phyloP scores from a whole-genome alignment of 2,888 invertebrate species.

The Scelioninae gen. 2 region DNA sequence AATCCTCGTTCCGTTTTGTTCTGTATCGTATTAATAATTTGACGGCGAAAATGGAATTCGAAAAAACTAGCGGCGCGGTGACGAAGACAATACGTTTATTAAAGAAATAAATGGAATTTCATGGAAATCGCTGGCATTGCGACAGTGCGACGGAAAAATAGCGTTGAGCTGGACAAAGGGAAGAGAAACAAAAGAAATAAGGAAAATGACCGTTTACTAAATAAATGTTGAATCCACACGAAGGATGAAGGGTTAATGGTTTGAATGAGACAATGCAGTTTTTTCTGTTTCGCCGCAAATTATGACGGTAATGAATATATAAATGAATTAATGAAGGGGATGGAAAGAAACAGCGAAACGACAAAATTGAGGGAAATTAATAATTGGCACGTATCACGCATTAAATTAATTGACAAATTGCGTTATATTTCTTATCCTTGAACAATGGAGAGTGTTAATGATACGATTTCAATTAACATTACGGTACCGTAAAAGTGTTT shows the following conservation, averaged over 20 bases:
- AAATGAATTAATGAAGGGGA: conserved; percentile 24
- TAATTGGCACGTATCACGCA: conserved; percentile 7
- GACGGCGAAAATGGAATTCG: conserved; percentile 1
- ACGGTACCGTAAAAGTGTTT: no score
- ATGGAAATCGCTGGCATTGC: conserved; percentile 28
- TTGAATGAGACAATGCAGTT: conserved; percentile 39
- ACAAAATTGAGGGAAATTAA: conserved; percentile 7
- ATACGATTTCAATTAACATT: no score
- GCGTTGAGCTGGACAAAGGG: conserved; percentile 25
- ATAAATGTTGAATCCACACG: conserved; percentile 42
- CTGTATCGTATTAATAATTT: background rate
- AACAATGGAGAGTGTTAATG: no score
- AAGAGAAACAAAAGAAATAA: conserved; percentile 39
- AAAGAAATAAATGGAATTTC: conserved; percentile 33
- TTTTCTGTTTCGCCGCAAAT: conserved; percentile 30
- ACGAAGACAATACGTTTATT: conserved; percentile 32
- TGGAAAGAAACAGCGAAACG: no score
- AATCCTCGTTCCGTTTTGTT: background rate
- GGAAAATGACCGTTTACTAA: conserved; percentile 46
- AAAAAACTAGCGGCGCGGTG: background rate
- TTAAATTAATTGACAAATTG: conserved; percentile 5
- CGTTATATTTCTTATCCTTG: no score
- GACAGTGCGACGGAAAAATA: conserved; percentile 25
- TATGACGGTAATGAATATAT: conserved; percentile 14
- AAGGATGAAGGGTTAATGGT: conserved; percentile 20